Evolutionary conservation across 2,888 invertebrate species (phyloP).

Genomic region (Euproctis similis): DNA sequence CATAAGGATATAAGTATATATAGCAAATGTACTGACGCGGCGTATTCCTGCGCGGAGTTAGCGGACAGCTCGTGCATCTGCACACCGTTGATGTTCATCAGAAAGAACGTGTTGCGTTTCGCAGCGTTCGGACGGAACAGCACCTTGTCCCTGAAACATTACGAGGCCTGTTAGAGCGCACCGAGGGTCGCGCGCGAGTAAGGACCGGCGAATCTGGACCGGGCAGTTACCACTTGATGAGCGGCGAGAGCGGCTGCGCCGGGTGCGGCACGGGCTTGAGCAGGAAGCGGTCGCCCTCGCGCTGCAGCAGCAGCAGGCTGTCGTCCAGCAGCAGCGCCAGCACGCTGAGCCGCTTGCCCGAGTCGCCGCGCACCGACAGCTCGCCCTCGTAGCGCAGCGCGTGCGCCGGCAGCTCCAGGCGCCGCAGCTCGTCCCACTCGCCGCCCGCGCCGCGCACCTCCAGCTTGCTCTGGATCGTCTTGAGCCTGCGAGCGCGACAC

Average conservation of each 20-base stretch:
- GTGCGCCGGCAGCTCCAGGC: conserved; percentile 47
- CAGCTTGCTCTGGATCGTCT: conserved; percentile 56
- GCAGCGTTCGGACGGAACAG: conserved; percentile 69
- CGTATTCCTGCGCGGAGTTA: conserved; percentile 53
- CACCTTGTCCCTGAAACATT: conserved; percentile 53
- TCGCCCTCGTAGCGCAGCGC: conserved; percentile 52
- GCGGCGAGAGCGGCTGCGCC: conserved; percentile 48
- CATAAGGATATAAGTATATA: too few relatives aligned
- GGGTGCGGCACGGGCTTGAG: conserved; percentile 57
- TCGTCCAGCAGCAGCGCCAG: conserved; percentile 65
- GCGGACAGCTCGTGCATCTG: conserved; percentile 70
- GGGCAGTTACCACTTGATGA: conserved; percentile 66
- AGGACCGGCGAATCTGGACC: too few relatives aligned
- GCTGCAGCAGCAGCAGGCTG: conserved; percentile 57
- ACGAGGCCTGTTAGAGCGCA: too few relatives aligned
- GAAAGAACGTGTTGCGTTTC: conserved; percentile 65
- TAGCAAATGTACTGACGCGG: conserved; percentile 51
- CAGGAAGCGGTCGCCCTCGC: conserved; percentile 61
- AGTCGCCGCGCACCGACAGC: conserved; percentile 47
- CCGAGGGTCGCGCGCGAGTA: too few relatives aligned
- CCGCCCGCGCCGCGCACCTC: conserved; percentile 40
- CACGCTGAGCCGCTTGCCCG: conserved; percentile 52
- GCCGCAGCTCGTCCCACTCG: conserved; percentile 53
- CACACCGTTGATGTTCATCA: conserved; percentile 67
- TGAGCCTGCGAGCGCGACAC: conserved; percentile 50